Percentiles rank a stretch among this genome's conserved stretches.
These are phyloP conservation scores for Andrena fulva DNA, from an alignment of 2,888 invertebrate genomes.

Conservation along the genomic window DNA sequence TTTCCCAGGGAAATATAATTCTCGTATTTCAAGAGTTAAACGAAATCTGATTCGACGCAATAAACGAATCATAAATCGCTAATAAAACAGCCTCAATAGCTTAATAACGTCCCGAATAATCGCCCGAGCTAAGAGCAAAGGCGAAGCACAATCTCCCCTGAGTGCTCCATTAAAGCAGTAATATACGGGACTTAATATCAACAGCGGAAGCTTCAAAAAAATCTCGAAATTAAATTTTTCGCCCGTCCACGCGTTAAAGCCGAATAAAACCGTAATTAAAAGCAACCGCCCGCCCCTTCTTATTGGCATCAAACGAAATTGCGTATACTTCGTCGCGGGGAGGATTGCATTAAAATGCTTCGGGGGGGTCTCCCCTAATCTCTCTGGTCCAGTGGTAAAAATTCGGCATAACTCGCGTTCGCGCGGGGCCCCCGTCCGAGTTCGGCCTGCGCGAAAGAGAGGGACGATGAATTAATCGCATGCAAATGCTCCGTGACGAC, in stretches of 20 bases:
- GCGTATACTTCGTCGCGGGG: conserved; percentile 16
- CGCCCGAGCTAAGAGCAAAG: background rate
- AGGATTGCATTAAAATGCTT: conserved; percentile 20
- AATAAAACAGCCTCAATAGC: background rate
- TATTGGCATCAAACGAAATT: conserved; percentile 43
- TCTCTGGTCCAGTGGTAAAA: conserved; percentile 22
- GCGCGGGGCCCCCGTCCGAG: background rate
- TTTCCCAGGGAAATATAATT: background rate
- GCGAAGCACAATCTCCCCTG: background rate
- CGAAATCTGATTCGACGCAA: background rate
- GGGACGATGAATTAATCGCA: conserved; percentile 62
- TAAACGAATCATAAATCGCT: background rate
- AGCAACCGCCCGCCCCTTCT: background rate
- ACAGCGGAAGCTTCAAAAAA: conserved; percentile 12
- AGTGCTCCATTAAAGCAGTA: background rate
- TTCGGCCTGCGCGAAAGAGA: background rate
- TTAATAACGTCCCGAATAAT: background rate
- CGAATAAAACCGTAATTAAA: conserved; percentile 48
- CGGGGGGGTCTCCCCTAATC: conserved; percentile 30
- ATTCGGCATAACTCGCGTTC: conserved; percentile 25
- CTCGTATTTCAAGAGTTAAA: background rate
- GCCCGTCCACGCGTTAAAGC: conserved; percentile 4
- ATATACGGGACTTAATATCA: conserved; percentile 6
- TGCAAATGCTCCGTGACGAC: conserved; percentile 67
- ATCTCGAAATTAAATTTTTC: conserved; percentile 49